Conservation (phyloP, 2,113 vertebrate genomes). For the Psilopsiagon aymara region DNA sequence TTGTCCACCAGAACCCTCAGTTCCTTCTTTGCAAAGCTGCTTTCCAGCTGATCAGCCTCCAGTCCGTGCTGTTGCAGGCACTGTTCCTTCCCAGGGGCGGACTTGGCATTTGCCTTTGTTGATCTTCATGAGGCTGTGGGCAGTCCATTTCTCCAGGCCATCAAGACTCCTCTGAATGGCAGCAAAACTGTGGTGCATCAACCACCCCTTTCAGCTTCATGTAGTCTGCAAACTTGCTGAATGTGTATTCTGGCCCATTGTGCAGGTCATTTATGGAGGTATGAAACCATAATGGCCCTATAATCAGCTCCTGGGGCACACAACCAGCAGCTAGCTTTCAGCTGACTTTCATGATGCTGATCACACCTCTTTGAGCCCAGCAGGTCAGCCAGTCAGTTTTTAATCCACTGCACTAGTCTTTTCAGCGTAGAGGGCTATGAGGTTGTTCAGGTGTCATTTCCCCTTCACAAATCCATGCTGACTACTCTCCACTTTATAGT, state of each 20-base stretch:
- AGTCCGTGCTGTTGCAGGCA: background rate
- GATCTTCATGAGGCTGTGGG: background rate
- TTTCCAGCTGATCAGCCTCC: rapidly evolving
- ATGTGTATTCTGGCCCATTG: background rate
- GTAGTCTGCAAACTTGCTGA: background rate
- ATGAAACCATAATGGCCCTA: background rate
- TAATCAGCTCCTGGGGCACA: background rate
- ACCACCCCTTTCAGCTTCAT: background rate
- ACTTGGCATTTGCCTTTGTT: background rate
- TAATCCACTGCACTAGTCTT: background rate
- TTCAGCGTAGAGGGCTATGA: background rate
- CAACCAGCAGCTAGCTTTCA: background rate
- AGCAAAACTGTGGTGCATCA: rapidly evolving
- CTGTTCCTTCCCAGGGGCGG: background rate
- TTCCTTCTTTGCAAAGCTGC: background rate
- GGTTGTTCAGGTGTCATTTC: background rate
- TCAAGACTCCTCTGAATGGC: background rate
- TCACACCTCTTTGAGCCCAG: background rate
- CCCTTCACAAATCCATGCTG: background rate
- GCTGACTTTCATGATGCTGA: background rate
- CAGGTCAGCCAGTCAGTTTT: background rate
- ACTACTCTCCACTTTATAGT: background rate
- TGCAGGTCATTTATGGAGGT: too few species aligned
- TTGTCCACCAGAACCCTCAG: background rate
- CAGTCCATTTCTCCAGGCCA: background rate